Evolutionary conservation across 1,140 invertebrate genomes (phyloP), one percentile per base, ranked within the genome.

Genomic region (Nephotettix cincticeps): DNA sequence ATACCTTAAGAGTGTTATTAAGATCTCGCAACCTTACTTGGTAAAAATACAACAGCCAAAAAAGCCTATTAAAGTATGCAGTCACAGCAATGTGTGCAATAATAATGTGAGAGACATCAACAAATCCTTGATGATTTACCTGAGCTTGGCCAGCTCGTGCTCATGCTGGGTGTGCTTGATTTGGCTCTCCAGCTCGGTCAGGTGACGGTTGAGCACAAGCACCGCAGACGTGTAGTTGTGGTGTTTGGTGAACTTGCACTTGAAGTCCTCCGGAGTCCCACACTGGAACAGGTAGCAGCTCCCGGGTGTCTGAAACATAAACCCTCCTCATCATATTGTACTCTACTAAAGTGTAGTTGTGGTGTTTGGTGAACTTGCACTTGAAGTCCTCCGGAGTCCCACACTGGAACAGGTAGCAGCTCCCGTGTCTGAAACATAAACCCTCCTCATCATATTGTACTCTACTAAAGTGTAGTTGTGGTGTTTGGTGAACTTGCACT

Each of bases 261-360:
- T 92, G 80, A 96, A 96, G 79, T 95, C 91, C 77, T 93, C 90
- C 0, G 91, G 88, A 23, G 91, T 87, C 0, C 94, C 94, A 81
- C 95, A 97, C 80, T 95, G 90, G 80, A 97, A 97, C 28, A 97
- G 82, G 78, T 96, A 97, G 80, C 95, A 97, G 77, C 92, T 94
- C 69, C 93, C 92, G 1, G 90, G 88, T 75, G 87, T 91, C 93
- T 95, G 77, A n/a, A 66, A 69, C 63, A 73, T 43, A 36, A 63
- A 23, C 29, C n/a, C n/a, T n/a, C n/a, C n/a, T n/a, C n/a, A n/a
- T n/a, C n/a, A n/a, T n/a, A n/a, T n/a, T n/a, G n/a, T n/a, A n/a
- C n/a, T n/a, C n/a, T n/a, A n/a, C 93, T 79, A 92, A 95, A n/a
- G 91, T 94, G 80, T 96, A 97, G 80, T 93, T 93, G 11, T 86